phyloP scores from a whole-genome alignment of 2,888 invertebrate genomes.

The Tubulanus polymorphus region DNA sequence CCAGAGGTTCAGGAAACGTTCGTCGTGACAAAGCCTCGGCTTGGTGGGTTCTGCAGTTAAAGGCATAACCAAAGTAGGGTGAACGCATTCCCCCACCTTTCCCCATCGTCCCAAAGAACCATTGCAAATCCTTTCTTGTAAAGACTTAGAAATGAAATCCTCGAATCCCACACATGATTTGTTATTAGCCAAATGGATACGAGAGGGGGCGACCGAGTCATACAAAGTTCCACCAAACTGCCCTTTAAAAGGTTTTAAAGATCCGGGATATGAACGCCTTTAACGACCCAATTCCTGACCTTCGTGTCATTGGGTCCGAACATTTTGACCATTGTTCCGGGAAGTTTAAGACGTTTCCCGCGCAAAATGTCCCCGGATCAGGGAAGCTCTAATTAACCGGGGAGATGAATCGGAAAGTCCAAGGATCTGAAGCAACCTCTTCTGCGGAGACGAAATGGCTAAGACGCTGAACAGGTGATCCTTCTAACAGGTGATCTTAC shows the following conservation, averaged over 20 bases:
- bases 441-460: too few relatives aligned
- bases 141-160: conserved; percentile 1
- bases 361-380: too few relatives aligned
- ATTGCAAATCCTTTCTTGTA: conserved; percentile 7
- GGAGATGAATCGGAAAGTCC: too few relatives aligned
- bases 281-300: conserved; percentile 4
- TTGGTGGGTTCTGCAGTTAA: conserved; percentile 13
- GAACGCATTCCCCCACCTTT: conserved; percentile 8
- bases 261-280: conserved; percentile 9
- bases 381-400: too few relatives aligned
- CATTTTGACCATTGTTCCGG: too few relatives aligned
- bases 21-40: conserved; percentile 14
- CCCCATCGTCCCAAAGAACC: conserved; percentile 9
- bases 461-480: too few relatives aligned
- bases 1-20: conserved; percentile 6
- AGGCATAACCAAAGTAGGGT: conserved; percentile 11
- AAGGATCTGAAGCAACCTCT: too few relatives aligned
- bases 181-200: neutral
- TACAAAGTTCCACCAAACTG: conserved; percentile 12
- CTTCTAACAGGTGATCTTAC: too few relatives aligned
- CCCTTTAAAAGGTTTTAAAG: conserved; percentile 13
- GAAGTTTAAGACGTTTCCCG: too few relatives aligned
- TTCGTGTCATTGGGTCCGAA: too few relatives aligned
- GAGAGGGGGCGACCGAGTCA: neutral
- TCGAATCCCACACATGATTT: neutral